These are phyloP conservation scores for Apogon hyalosoma DNA, from an alignment of 2,797 vertebrate genomes.

Conservation along the genomic window DNA sequence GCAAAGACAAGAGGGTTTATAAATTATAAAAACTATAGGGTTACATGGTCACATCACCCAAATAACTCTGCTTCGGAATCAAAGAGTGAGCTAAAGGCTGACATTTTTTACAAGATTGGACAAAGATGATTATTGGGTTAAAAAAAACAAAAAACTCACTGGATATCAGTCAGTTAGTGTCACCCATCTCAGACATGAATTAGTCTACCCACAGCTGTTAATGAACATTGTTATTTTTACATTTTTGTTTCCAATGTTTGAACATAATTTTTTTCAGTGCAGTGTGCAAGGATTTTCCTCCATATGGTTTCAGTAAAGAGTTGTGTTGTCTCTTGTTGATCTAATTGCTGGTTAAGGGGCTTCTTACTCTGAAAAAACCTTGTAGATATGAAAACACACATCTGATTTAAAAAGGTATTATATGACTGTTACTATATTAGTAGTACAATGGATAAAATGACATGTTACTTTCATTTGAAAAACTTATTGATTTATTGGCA, in stretches of 20 bases:
- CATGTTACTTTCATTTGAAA: too few species aligned
- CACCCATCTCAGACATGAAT: constrained; percentile 31
- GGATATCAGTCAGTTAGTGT: constrained; percentile 28
- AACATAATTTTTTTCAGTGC: constrained; percentile 66
- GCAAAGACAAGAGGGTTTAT: constrained; percentile 44
- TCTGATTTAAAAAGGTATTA: constrained; percentile 25
- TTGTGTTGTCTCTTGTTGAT: constrained; percentile 57
- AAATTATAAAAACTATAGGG: constrained; percentile 42
- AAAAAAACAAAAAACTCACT: not conserved
- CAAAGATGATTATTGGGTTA: constrained; percentile 10
- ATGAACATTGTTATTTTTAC: not conserved
- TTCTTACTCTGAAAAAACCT: constrained; percentile 46
- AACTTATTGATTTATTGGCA: too few species aligned
- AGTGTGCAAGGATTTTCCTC: constrained; percentile 67
- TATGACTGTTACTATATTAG: constrained; percentile 2
- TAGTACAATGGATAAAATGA: constrained; percentile 1
- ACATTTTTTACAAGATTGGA: constrained; percentile 23
- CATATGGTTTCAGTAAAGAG: constrained; percentile 49
- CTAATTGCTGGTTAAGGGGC: constrained; percentile 52
- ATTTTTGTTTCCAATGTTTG: constrained; percentile 67
- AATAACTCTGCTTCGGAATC: constrained; percentile 17
- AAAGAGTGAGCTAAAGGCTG: not conserved
- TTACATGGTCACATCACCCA: constrained; percentile 35
- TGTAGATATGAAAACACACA: constrained; percentile 32
- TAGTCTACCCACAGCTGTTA: not conserved